Conservation (phyloP, 2,888 invertebrate genomes). For the Yponomeuta sedellus region DNA sequence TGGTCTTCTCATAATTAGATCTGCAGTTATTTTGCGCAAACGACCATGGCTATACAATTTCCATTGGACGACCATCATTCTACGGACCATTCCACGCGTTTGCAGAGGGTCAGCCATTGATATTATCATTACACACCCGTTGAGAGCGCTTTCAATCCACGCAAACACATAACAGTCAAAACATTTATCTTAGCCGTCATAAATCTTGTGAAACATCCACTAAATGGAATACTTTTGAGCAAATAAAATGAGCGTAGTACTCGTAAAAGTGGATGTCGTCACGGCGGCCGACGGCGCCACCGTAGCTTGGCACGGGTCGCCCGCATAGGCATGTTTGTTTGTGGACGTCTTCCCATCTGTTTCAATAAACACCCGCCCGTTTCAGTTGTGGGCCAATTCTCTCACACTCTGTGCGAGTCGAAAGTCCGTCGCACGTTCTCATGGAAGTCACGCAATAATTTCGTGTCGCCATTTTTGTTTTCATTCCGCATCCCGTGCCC, state of each 20-base stretch:
- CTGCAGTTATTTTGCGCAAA: no score
- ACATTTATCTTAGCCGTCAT: conserved; percentile 4
- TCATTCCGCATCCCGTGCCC: conserved; percentile 26
- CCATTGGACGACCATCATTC: neutral
- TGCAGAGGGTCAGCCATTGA: neutral
- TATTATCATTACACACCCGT: conserved; percentile 4
- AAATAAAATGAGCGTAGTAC: conserved; percentile 1
- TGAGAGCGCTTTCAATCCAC: neutral
- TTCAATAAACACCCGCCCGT: conserved; percentile 62
- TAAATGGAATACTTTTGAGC: conserved; percentile 8
- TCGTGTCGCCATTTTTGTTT: conserved; percentile 41
- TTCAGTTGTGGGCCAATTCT: conserved; percentile 66
- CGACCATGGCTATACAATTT: no score
- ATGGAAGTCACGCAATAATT: conserved; percentile 20
- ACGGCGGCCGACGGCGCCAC: conserved; percentile 27
- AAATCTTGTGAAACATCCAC: conserved; percentile 13
- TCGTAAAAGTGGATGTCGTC: conserved; percentile 13
- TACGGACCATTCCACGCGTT: neutral
- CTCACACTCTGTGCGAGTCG: conserved; percentile 55
- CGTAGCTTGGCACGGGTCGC: conserved; percentile 56
- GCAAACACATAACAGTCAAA: conserved; percentile 3
- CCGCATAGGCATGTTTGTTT: conserved; percentile 51
- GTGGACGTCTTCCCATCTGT: conserved; percentile 68
- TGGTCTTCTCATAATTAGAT: no score
- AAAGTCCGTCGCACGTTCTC: conserved; percentile 36